Evolutionary conservation across 2,797 vertebrate species (phyloP).

Genomic region (Urocyon cinereoargenteus): DNA sequence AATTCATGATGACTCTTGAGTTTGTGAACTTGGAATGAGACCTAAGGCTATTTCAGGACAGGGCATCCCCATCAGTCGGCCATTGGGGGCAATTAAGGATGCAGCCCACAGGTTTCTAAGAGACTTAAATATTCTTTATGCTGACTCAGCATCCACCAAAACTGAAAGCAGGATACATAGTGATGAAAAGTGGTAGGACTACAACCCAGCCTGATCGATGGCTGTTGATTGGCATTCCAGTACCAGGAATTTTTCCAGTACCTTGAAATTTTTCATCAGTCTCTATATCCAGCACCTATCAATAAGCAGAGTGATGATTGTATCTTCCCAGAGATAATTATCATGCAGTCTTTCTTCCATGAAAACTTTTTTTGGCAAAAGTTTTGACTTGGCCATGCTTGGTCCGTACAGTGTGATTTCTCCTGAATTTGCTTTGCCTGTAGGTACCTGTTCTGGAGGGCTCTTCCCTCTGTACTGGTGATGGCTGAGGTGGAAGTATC

Average conservation of each 20-base stretch:
- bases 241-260: not conserved
- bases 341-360: not conserved
- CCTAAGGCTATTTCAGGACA: not conserved
- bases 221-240: not conserved
- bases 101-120: not conserved
- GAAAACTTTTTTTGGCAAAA: not conserved
- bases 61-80: not conserved
- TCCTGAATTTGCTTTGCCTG: not conserved
- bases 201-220: not conserved
- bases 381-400: not conserved
- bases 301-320: not conserved
- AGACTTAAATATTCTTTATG: not conserved
- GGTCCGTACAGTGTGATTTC: not conserved
- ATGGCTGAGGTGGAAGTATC: not conserved
- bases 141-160: not conserved
- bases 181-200: not conserved
- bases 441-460: not conserved
- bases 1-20: not conserved
- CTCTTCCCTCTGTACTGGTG: not conserved
- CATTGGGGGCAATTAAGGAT: not conserved
- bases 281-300: not conserved
- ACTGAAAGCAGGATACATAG: not conserved
- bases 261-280: not conserved
- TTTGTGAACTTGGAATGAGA: not conserved
- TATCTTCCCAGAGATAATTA: not conserved